phyloP scores from a whole-genome alignment of 2,888 invertebrate species.

The Melieria crassipennis region DNA sequence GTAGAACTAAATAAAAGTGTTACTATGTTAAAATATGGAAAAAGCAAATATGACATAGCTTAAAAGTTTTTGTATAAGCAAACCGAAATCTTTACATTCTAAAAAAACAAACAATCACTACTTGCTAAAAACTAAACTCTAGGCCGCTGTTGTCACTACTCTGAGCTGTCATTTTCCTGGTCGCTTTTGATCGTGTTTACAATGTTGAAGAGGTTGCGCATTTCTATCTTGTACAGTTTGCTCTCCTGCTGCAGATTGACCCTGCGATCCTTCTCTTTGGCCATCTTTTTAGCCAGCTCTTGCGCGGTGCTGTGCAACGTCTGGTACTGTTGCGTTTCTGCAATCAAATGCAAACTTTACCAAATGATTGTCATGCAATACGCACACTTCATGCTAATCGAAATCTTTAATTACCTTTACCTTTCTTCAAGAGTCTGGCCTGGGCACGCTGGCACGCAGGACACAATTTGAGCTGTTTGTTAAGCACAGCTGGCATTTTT shows the following conservation, averaged over 20 bases:
- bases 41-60: too few species aligned
- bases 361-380: constrained; percentile 10
- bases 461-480: constrained; percentile 38
- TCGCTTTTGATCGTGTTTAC: constrained; percentile 50
- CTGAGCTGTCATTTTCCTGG: constrained; percentile 39
- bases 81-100: too few species aligned
- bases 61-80: too few species aligned
- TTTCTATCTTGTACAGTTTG: constrained; percentile 50
- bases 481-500: constrained; percentile 10
- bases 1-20: too few species aligned
- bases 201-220: constrained; percentile 50
- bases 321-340: constrained; percentile 36
- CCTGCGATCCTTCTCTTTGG: constrained; percentile 46
- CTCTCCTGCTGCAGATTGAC: constrained; percentile 46
- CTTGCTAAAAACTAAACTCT: not conserved
- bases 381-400: not conserved
- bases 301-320: constrained; percentile 42
- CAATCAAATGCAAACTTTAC: constrained; percentile 15
- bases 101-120: not conserved
- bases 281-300: constrained; percentile 45
- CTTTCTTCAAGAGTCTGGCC: constrained; percentile 39
- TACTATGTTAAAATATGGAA: too few species aligned
- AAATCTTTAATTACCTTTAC: constrained; percentile 25
- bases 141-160: constrained; percentile 14
- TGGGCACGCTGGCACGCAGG: constrained; percentile 43